Evolutionary conservation across 2,113 vertebrate species (phyloP).

Genomic region (Nesoenas mayeri): DNA sequence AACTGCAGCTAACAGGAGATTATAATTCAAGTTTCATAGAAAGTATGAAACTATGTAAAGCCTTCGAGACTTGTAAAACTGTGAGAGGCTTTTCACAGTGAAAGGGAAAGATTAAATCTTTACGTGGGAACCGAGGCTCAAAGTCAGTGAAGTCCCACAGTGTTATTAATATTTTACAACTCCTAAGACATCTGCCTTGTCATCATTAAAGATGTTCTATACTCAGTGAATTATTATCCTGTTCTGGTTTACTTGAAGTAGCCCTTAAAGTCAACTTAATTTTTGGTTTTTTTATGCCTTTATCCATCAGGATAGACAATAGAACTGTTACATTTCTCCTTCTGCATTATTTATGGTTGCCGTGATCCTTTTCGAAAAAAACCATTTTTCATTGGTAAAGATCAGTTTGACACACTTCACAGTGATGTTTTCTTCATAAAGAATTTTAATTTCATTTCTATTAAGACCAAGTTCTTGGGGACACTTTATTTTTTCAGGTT

Average conservation of each 20-base stretch:
- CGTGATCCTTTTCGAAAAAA: neutral
- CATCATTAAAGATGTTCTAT: neutral
- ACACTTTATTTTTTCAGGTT: neutral
- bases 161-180: neutral
- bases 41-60: neutral
- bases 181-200: neutral
- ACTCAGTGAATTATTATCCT: neutral
- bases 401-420: neutral
- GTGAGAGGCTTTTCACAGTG: neutral
- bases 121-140: neutral
- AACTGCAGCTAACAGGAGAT: slow-evolving; percentile 5
- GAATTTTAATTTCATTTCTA: neutral
- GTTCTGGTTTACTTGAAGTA: neutral
- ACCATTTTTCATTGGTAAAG: neutral
- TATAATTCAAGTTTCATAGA: neutral
- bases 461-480: neutral
- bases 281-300: neutral
- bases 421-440: neutral
- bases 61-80: slow-evolving; percentile 14
- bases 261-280: neutral
- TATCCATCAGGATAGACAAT: neutral
- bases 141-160: neutral
- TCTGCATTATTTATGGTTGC: neutral
- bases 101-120: neutral
- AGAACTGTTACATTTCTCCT: neutral